Evolutionary conservation across 2,113 vertebrate species (phyloP).

Genomic region (Nyctibius bracteatus): DNA sequence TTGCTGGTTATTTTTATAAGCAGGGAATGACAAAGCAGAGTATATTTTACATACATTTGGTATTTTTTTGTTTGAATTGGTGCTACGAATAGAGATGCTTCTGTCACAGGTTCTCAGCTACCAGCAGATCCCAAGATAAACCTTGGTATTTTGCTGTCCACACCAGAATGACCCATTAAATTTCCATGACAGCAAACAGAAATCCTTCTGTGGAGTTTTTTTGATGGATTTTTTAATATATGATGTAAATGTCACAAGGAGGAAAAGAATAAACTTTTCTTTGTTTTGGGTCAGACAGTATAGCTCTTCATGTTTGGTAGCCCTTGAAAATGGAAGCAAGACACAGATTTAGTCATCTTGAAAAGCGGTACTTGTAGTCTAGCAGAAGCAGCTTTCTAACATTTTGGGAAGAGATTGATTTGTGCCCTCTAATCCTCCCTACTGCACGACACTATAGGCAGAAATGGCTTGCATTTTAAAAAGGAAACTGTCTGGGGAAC

Average conservation of each 20-base stretch:
- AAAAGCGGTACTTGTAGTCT: background rate
- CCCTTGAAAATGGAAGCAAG: background rate
- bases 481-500: background rate
- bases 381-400: background rate
- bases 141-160: background rate
- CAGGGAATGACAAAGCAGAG: background rate
- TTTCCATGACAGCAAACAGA: background rate
- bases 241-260: background rate
- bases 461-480: background rate
- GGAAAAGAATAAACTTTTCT: background rate
- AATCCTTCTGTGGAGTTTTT: background rate
- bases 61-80: background rate
- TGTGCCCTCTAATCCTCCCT: background rate
- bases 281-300: background rate
- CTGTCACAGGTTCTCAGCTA: background rate
- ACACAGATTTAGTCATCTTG: background rate
- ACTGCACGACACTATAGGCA: background rate
- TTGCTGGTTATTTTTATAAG: background rate
- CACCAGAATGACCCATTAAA: background rate
- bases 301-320: background rate
- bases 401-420: conserved; percentile 19
- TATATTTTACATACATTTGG: background rate
- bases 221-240: background rate
- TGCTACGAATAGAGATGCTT: background rate
- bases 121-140: background rate